Evolutionary conservation across 2,797 vertebrate genomes (phyloP), one percentile per base, ranked within the genome.

Genomic region (Argyrosomus regius): DNA sequence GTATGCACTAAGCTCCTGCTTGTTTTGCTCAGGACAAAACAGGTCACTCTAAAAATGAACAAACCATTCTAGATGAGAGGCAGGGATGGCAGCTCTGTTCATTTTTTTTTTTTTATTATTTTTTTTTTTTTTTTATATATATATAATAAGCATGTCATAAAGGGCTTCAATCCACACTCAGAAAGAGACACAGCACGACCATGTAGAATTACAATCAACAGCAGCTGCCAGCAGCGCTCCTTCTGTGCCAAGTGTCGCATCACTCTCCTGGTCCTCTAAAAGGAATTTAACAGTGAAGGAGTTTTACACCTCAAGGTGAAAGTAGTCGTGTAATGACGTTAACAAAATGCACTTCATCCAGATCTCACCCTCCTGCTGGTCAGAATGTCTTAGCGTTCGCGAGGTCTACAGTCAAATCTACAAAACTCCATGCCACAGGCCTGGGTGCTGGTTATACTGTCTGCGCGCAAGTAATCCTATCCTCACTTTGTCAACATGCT

Each of bases 21-120:
- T 92, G 91, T 92, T 94, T 93, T 91, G 91, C 93, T 94, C 94
- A 94, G 93, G 92, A 93, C 91, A 88, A 91, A 93, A 93, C 89
- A 85, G 92, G 84, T 89, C 78, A 82, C 80, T 83, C 81, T 74
- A 83, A 81, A 88, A 83, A 91, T 67, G 57, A 87, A 88, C 62
- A 88, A 84, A 90, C 56, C 3, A 22, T 81, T 86, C 45, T 65
- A 71, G 69, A 78, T 31, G 69, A 86, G 82, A 87, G 61, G 83
- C 71, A 77, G 73, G 80, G 89, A 92, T 73, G 93, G 92, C 93
- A 93, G 92, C 92, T 95, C 88, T 85, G 81, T 88, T 89, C 67
- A 78, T 49, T 35, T 72, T 77, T 16, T 63, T 35, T 41, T 22
- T 60, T 67, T 22, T 17, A 43, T 65, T 81, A 41, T 61, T 66